phyloP scores from a whole-genome alignment of 2,888 invertebrate genomes.

The Folsomia manolachei region DNA sequence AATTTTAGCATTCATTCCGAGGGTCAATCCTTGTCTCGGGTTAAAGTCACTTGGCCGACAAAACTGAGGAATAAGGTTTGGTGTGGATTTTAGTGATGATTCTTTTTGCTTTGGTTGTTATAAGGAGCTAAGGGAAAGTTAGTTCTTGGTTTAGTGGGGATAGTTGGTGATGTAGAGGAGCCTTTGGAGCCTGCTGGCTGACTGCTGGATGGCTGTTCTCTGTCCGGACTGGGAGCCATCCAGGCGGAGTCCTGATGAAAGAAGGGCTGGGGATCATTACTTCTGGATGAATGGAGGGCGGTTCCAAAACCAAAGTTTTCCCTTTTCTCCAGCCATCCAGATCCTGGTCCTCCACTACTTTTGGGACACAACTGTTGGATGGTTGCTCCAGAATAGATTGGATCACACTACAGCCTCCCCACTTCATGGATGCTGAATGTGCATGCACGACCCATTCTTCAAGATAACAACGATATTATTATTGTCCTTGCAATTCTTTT shows the following conservation, averaged over 20 bases:
- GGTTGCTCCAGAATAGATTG: neutral
- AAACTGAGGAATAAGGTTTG: too few species aligned
- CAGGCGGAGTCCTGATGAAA: constrained; percentile 51
- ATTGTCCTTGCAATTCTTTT: neutral
- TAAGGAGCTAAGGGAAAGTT: neutral
- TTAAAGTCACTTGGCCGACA: too few species aligned
- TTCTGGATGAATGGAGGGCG: constrained; percentile 48
- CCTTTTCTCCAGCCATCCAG: neutral
- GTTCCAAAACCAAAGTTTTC: constrained; percentile 34
- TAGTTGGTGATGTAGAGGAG: too few species aligned
- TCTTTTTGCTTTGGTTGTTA: neutral
- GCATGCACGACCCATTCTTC: too few species aligned
- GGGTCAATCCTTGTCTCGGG: too few species aligned
- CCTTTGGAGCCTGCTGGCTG: too few species aligned
- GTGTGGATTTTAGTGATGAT: neutral
- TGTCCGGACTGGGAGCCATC: constrained; percentile 27
- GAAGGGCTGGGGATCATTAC: constrained; percentile 49
- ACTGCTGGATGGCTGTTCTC: constrained; percentile 18
- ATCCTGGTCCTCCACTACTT: neutral
- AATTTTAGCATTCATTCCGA: too few species aligned
- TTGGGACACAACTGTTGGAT: too few species aligned
- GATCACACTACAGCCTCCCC: neutral
- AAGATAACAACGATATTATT: neutral
- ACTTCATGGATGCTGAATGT: too few species aligned
- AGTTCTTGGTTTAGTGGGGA: constrained; percentile 15